phyloP scores from a whole-genome alignment of 2,797 vertebrate genomes.

The Pelodytes ibericus region DNA sequence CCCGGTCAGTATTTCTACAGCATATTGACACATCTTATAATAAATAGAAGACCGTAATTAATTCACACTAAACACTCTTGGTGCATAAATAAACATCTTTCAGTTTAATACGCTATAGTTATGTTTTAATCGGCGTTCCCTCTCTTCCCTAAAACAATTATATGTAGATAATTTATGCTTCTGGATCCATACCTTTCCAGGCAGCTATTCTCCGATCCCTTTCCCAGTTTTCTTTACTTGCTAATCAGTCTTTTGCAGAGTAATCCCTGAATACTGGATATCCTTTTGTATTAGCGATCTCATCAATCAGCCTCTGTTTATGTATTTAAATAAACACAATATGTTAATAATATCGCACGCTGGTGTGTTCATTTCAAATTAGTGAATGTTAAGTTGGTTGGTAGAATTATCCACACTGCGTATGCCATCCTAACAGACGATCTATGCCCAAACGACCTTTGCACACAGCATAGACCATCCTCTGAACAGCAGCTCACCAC shows the following conservation, averaged over 20 bases:
- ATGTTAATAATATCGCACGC: slow-evolving; percentile 11
- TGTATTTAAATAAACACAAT: neutral
- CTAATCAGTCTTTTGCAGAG: slow-evolving; percentile 14
- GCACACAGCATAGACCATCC: too few relatives aligned
- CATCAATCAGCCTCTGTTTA: slow-evolving; percentile 34
- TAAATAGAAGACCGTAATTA: neutral
- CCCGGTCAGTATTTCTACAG: neutral
- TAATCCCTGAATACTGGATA: slow-evolving; percentile 5
- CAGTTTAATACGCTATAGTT: slow-evolving; percentile 1
- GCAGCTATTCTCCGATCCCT: slow-evolving; percentile 25
- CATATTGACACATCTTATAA: neutral
- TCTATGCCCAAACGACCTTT: too few relatives aligned
- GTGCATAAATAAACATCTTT: neutral
- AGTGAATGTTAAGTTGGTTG: neutral
- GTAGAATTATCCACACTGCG: neutral
- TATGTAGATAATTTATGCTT: slow-evolving; percentile 28
- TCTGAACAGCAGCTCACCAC: too few relatives aligned
- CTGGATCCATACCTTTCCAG: neutral
- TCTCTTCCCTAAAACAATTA: slow-evolving; percentile 24
- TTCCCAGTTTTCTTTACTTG: slow-evolving; percentile 30
- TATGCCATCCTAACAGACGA: too few relatives aligned
- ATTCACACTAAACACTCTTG: slow-evolving; percentile 22
- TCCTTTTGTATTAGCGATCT: slow-evolving; percentile 19
- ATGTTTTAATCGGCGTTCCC: slow-evolving; percentile 17
- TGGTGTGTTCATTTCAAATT: neutral